A percentile compares a stretch with the other conserved stretches of the same genome.
phyloP scores from a whole-genome alignment of 2,888 invertebrate species.

The Sphinx pinastri region DNA sequence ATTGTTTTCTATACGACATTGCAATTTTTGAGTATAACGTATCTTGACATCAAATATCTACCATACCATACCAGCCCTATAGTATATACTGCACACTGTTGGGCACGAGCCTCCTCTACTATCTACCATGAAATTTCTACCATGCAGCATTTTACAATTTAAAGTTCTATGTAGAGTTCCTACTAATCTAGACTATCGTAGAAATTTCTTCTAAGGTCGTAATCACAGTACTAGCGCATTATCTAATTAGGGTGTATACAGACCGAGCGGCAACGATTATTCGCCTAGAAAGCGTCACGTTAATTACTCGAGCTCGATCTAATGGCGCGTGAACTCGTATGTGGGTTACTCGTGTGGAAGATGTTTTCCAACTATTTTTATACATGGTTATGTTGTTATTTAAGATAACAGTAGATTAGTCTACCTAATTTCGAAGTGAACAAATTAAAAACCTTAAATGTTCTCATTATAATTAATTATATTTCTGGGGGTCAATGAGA shows the following conservation, averaged over 20 bases:
- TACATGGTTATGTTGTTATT: slow-evolving; percentile 2
- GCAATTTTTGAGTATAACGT: no score
- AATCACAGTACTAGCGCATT: slow-evolving; percentile 27
- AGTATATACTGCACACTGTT: no score
- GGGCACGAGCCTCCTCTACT: no score
- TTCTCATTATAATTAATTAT: no score
- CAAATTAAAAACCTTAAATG: neutral
- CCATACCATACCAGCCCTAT: no score
- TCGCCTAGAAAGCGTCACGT: slow-evolving; percentile 47
- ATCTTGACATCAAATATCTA: no score
- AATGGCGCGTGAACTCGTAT: slow-evolving; percentile 38
- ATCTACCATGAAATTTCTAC: no score
- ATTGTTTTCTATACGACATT: no score
- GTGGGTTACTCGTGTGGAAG: slow-evolving; percentile 24
- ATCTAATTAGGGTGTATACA: slow-evolving; percentile 42
- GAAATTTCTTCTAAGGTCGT: neutral
- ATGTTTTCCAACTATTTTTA: neutral
- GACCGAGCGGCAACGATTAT: slow-evolving; percentile 38
- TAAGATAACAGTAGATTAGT: neutral
- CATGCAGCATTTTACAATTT: no score
- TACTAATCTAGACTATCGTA: neutral
- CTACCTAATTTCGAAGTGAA: neutral
- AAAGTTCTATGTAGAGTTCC: no score
- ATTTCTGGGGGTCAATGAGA: no score
- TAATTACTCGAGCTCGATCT: slow-evolving; percentile 43